Percentiles rank a stretch among this genome's conserved stretches.
Evolutionary conservation across 2,888 invertebrate species (phyloP).

Genomic region (Tetrapedia diversipes): DNA sequence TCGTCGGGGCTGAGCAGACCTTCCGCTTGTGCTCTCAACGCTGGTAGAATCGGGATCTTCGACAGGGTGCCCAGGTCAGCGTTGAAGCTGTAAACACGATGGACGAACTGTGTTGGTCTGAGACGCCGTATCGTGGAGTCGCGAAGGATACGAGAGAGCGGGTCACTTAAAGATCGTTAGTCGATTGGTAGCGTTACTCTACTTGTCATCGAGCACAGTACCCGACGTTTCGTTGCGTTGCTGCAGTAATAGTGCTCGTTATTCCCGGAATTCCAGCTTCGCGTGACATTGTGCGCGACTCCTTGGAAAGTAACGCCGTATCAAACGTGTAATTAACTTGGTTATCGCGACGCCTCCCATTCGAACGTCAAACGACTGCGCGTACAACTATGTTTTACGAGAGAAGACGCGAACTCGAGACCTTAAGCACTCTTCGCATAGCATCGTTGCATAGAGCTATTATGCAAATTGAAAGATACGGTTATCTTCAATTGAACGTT

Average conservation of each 20-base stretch:
- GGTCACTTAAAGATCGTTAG: not conserved
- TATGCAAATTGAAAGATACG: constrained; percentile 16
- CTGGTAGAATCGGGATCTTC: constrained; percentile 92
- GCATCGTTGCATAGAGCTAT: not conserved
- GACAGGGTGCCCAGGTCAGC: constrained; percentile 90
- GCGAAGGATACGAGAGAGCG: not conserved
- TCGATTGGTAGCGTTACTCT: not conserved
- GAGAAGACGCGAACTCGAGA: not conserved
- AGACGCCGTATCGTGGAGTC: too few relatives aligned
- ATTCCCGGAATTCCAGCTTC: constrained; percentile 8
- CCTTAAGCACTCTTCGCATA: not conserved
- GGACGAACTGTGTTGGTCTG: not conserved
- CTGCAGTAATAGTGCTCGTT: not conserved
- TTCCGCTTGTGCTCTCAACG: constrained; percentile 87
- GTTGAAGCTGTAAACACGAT: constrained; percentile 85
- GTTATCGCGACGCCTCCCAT: not conserved
- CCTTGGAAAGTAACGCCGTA: not conserved
- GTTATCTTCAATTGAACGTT: constrained; percentile 5
- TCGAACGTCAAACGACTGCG: not conserved
- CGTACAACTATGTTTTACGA: not conserved
- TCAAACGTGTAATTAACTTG: not conserved
- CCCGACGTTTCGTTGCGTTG: not conserved
- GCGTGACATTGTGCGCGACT: not conserved
- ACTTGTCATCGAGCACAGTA: not conserved
- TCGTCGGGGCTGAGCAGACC: constrained; percentile 82